Conservation (phyloP, 2,797 vertebrate genomes). For the Rhinella marina region DNA sequence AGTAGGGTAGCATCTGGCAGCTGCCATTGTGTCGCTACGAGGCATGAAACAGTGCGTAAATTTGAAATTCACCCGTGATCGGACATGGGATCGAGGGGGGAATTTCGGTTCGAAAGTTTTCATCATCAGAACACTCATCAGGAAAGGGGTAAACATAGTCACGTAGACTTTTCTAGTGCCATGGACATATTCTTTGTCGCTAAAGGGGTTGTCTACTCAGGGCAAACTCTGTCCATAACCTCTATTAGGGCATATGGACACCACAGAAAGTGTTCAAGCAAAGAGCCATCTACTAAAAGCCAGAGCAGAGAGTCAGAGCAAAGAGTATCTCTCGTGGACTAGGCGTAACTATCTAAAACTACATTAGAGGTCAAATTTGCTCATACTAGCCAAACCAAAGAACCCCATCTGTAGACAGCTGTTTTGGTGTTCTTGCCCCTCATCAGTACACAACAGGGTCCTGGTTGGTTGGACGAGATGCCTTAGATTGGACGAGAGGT, state of each 20-base stretch:
- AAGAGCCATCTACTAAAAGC: too few species aligned
- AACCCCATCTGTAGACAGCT: too few species aligned
- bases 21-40: neutral
- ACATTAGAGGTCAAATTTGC: neutral
- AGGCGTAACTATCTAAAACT: neutral
- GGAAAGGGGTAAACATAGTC: neutral
- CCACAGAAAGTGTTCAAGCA: neutral
- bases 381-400: too few species aligned
- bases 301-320: too few species aligned
- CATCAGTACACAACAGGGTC: too few species aligned
- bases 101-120: neutral
- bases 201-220: too few species aligned
- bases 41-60: neutral
- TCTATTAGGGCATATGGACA: neutral
- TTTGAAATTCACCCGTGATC: neutral
- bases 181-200: neutral
- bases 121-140: neutral
- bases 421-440: too few species aligned
- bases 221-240: too few species aligned
- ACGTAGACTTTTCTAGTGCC: neutral
- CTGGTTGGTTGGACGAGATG: too few species aligned
- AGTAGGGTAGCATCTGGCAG: conserved; percentile 10
- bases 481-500: too few species aligned
- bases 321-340: too few species aligned
- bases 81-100: neutral